Base-by-base conservation (phyloP, 2,113 vertebrate genomes). In the Hippocampus abdominalis region DNA sequence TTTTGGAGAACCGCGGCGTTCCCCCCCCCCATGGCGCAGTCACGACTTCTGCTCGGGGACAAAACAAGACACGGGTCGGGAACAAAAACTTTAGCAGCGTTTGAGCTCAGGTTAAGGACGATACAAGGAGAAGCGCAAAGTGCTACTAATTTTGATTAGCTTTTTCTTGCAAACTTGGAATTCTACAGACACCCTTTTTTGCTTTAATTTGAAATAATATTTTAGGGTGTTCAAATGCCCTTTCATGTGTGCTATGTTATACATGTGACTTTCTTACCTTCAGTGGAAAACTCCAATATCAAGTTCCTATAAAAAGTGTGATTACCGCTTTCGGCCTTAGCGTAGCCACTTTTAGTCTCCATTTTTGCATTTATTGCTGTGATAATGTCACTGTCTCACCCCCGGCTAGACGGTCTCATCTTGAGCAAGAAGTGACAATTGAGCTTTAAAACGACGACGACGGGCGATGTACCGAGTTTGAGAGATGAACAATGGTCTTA, bases 241-340 rank as follows among this genome's bases (percentile, higher is more conserved):
- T 54, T 54, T 54, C 21, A 54, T 10, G n/a, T 54, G 48, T 51
- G 51, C 4, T 32, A 29, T 1, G 15, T 59, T n/a, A n/a, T 54
- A 23, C 10, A 15, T 29, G 12, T 16, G 13, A 61, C 12, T 61
- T 36, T 18, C 29, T 61, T 29, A 64, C 23, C 13, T 64, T 8
- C 61, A 23, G 39, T 64, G 11, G 23, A 42, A 64, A 64, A 64
- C 42, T 23, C 61, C 61, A 64, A 42, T 64, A 62, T 62, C 23
- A 62, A 62, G 32, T 16, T 36, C 18, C 39, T 62, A 64, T 64
- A 23, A 27, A 23, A 21, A 11, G 36, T 20, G 29, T 42, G 39
- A 64, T 64, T 64, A 36, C 13, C 10, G 25, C 46, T 27, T 12
- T 20, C 18, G 18, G 64, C 64, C 27, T 51, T 32, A 32, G 46